A percentile compares a stretch with the other conserved stretches of the same genome.
Conservation (phyloP, 2,888 invertebrate genomes). For the Synergus gifuensis region DNA sequence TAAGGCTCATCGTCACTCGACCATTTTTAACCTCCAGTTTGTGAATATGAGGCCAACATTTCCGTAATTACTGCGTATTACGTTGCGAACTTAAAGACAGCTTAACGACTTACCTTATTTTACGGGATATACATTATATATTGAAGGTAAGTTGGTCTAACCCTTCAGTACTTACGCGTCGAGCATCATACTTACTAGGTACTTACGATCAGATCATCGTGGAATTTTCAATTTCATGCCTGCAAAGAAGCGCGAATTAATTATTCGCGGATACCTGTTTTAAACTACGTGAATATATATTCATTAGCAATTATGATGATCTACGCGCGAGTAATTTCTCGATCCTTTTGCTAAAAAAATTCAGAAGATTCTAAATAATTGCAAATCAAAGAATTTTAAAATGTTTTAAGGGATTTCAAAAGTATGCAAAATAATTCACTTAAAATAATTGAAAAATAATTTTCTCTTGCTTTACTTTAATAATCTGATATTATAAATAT, state of each 20-base stretch:
- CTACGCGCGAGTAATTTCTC: too few species aligned
- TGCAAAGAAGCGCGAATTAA: neutral
- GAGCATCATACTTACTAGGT: conserved; percentile 26
- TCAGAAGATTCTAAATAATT: too few species aligned
- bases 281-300: neutral
- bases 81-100: conserved; percentile 16
- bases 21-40: conserved; percentile 16
- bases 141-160: neutral
- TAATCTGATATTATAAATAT: too few species aligned
- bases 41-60: conserved; percentile 12
- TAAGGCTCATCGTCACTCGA: conserved; percentile 16
- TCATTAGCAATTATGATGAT: too few species aligned
- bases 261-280: neutral
- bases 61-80: conserved; percentile 11
- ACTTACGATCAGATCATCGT: conserved; percentile 7
- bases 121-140: neutral
- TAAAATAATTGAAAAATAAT: too few species aligned
- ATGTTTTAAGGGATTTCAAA: too few species aligned
- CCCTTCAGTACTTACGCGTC: conserved; percentile 8
- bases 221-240: conserved; percentile 37
- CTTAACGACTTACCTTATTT: conserved; percentile 24
- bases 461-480: too few species aligned
- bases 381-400: too few species aligned
- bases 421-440: too few species aligned
- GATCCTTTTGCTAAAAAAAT: too few species aligned